phyloP scores from a whole-genome alignment of 2,888 invertebrate species.

The Apamea monoglypha region DNA sequence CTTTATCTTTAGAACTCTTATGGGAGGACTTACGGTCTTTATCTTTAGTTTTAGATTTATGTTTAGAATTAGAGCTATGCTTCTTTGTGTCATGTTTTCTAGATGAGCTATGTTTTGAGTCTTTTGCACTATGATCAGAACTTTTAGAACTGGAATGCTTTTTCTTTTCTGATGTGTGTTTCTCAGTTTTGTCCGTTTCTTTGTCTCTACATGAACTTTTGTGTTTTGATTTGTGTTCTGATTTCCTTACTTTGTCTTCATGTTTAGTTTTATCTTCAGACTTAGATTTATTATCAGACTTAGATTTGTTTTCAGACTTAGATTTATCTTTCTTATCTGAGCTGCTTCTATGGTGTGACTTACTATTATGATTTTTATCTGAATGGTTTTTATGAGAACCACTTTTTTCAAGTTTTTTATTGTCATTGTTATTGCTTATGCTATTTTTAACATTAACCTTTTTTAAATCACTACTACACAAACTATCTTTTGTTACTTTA shows the following conservation, averaged over 20 bases:
- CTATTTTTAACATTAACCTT: conserved; percentile 57
- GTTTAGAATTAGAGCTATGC: conserved; percentile 70
- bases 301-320: background rate
- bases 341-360: conserved; percentile 72
- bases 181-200: conserved; percentile 77
- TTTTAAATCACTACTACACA: conserved; percentile 52
- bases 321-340: conserved; percentile 69
- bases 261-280: conserved; percentile 73
- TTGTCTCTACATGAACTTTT: conserved; percentile 81
- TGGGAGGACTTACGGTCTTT: conserved; percentile 73
- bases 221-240: conserved; percentile 77
- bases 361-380: conserved; percentile 68
- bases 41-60: conserved; percentile 70
- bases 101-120: conserved; percentile 71
- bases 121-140: conserved; percentile 70
- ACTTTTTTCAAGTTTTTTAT: conserved; percentile 58
- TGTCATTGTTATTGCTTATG: conserved; percentile 66
- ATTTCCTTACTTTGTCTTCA: conserved; percentile 70
- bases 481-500: conserved; percentile 55
- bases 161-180: conserved; percentile 72
- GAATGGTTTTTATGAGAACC: conserved; percentile 63
- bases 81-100: conserved; percentile 73
- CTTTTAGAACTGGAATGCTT: conserved; percentile 73
- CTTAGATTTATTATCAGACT: conserved; percentile 58
- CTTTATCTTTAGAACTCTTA: conserved; percentile 73